Percentiles rank a stretch among this genome's conserved stretches.
These are phyloP conservation scores for Cydia amplana DNA, from an alignment of 1,140 invertebrate species.

Conservation along the genomic window DNA sequence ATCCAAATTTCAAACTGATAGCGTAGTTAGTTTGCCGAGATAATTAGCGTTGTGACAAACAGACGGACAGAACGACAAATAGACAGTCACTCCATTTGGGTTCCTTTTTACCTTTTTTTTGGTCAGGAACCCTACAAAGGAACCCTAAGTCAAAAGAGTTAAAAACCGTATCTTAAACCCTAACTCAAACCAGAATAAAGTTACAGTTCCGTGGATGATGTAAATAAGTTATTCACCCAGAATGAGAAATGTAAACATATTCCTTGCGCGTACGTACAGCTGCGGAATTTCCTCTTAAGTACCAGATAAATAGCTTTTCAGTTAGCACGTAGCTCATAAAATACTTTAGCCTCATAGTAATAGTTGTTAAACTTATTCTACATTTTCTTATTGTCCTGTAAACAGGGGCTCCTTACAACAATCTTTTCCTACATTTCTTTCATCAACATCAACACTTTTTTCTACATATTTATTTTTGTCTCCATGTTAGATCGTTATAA, in stretches of 20 bases:
- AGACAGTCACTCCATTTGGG: not conserved
- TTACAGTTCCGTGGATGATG: not conserved
- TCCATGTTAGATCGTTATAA: too few relatives aligned
- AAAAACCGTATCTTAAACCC: not conserved
- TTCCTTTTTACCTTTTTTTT: too few relatives aligned
- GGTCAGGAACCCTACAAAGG: too few relatives aligned
- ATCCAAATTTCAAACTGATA: too few relatives aligned
- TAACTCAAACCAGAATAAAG: not conserved
- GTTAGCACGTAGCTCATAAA: not conserved
- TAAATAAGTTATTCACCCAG: constrained; percentile 5
- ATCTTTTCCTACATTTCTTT: too few relatives aligned
- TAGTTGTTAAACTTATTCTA: not conserved
- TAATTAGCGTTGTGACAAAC: not conserved
- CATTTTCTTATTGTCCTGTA: too few relatives aligned
- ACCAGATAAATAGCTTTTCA: constrained; percentile 15
- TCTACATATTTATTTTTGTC: too few relatives aligned
- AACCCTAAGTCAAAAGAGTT: too few relatives aligned
- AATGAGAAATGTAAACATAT: constrained; percentile 5
- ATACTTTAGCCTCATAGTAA: not conserved
- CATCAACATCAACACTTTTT: too few relatives aligned
- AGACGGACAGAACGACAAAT: not conserved
- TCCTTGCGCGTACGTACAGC: not conserved
- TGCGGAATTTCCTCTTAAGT: not conserved
- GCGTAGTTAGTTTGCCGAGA: too few relatives aligned
- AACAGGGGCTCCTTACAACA: too few relatives aligned